Percentiles rank a stretch among this genome's conserved stretches.
Evolutionary conservation across 2,113 vertebrate genomes (phyloP).

Genomic region (Tetrax tetrax): DNA sequence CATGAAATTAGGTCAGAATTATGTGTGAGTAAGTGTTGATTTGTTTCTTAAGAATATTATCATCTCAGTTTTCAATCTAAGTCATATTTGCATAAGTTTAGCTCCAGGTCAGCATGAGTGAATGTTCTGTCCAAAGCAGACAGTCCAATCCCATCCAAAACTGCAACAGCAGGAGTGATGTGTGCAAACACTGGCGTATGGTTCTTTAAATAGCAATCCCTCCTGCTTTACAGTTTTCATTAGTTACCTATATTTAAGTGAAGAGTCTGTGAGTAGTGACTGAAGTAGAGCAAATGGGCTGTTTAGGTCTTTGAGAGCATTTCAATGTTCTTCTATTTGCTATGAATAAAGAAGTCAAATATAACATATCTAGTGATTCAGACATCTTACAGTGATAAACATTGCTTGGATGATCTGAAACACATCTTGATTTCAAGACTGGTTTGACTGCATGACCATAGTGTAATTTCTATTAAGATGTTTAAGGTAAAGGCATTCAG

Average conservation of each 20-base stretch:
- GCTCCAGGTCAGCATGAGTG: neutral
- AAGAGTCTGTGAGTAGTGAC: neutral
- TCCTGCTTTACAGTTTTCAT: neutral
- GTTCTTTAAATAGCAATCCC: neutral
- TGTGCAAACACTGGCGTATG: neutral
- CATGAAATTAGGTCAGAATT: neutral
- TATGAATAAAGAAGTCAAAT: slow-evolving; percentile 23
- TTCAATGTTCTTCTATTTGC: neutral
- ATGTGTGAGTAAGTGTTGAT: neutral
- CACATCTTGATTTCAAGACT: neutral
- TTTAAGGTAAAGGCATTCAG: neutral
- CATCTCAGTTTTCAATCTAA: neutral
- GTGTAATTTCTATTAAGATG: neutral
- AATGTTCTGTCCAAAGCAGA: neutral
- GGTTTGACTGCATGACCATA: neutral
- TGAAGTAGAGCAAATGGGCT: slow-evolving; percentile 20
- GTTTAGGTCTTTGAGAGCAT: slow-evolving; percentile 10
- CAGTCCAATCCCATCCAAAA: neutral
- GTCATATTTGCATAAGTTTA: neutral
- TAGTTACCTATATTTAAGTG: slow-evolving; percentile 34
- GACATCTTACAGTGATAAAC: neutral
- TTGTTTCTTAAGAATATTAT: neutral
- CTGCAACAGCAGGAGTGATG: neutral
- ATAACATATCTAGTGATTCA: neutral
- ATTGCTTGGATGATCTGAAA: neutral